phyloP scores from a whole-genome alignment of 2,797 vertebrate genomes.

The Poliocrania exsul region DNA sequence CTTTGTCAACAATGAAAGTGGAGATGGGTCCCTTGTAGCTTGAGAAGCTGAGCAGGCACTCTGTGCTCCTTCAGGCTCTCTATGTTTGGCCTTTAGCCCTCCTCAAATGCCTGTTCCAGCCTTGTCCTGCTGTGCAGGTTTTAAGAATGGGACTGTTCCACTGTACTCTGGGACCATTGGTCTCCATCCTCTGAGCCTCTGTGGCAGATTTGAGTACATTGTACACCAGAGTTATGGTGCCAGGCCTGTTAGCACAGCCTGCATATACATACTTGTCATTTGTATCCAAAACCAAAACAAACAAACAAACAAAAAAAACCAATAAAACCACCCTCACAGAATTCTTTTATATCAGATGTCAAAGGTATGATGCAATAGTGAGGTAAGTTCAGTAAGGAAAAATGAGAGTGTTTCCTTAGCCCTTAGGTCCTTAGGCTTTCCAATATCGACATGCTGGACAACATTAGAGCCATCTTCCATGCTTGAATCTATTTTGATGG shows the following conservation, averaged over 20 bases:
- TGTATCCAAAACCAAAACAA: accelerated
- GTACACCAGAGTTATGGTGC: neutral
- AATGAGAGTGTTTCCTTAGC: neutral
- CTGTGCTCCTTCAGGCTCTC: neutral
- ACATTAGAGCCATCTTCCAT: neutral
- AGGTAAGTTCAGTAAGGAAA: neutral
- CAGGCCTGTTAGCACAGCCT: accelerated
- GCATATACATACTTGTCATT: neutral
- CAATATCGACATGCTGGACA: no score
- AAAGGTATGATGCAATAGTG: neutral
- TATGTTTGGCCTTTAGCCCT: slow-evolving; percentile 57
- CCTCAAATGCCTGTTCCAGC: neutral
- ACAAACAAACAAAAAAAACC: neutral
- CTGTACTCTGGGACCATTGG: accelerated
- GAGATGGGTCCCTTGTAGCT: neutral
- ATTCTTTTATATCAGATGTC: neutral
- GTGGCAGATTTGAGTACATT: neutral
- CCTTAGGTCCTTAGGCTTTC: neutral
- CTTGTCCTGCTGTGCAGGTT: accelerated
- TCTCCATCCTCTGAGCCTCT: accelerated
- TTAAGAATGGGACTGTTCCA: neutral
- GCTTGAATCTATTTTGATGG: neutral
- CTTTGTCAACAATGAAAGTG: slow-evolving; percentile 35
- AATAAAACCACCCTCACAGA: accelerated
- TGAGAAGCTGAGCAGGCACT: neutral